Evolutionary conservation across 1,140 invertebrate species (phyloP), one percentile per base, ranked within the genome.

Genomic region (Phenacoccus solenopsis): DNA sequence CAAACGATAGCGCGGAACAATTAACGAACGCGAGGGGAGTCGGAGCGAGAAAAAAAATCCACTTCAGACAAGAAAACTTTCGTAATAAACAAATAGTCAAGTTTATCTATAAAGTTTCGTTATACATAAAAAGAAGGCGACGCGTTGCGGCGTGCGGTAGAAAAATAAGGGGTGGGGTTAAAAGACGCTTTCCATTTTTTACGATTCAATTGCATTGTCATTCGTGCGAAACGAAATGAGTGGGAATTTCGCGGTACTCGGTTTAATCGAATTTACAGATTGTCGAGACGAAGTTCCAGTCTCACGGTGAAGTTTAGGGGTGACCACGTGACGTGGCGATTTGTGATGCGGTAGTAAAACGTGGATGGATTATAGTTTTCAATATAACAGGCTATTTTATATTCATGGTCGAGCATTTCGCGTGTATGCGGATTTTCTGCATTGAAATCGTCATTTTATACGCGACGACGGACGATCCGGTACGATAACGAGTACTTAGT

Each of bases 81-180:
- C 38, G 38, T 49, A 49, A 49, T 49, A 49, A 49, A 49, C 38
- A 49, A 49, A 49, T 49, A 49, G 38, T 49, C 38, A 49, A 49
- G 38, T 49, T 49, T 16, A 49, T 49, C 38, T 49, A 13, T 32
- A 32, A 49, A 49, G 38, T 49, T 49, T 49, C 38, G 38, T 9
- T 3, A 4, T n/a, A n/a, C 20, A 16, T 10, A n/a, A 49, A n/a
- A 49, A 49, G 16, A 4, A 9, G 5, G 5, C 3, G 12, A 4
- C 13, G 16, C 3, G 16, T 2, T 3, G n/a, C n/a, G n/a, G n/a
- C n/a, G n/a, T 9, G 16, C 5, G 3, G 38, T 49, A 16, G 38
- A n/a, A 49, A n/a, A 49, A 49, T 3, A 4, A 9, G 5, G 5
- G 16, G 12, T 2, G 20, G 16, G 3, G 16, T 2, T 3, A 49